Evolutionary conservation across 2,113 vertebrate genomes (phyloP).

Genomic region (Scortum barcoo): DNA sequence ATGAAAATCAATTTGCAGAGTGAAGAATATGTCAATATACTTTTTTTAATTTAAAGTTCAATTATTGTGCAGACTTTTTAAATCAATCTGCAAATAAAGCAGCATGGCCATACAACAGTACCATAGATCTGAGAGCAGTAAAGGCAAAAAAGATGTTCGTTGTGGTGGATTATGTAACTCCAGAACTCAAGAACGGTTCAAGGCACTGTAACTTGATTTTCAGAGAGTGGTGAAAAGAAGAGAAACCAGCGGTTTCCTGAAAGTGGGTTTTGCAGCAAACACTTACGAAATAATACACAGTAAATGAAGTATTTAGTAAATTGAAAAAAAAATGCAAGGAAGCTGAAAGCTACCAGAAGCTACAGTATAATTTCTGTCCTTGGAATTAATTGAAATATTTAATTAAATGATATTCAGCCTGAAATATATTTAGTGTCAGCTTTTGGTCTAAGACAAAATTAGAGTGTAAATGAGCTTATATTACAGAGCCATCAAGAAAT

Average conservation of each 20-base stretch:
- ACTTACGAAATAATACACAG: not conserved
- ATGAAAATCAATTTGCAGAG: constrained; percentile 29
- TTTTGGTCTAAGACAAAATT: constrained; percentile 48
- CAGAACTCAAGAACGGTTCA: constrained; percentile 2
- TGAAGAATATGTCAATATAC: not conserved
- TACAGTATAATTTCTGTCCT: constrained; percentile 49
- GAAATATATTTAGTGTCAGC: constrained; percentile 55
- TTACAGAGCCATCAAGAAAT: constrained; percentile 51
- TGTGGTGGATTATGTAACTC: constrained; percentile 16
- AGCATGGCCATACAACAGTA: not conserved
- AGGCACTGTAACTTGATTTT: constrained; percentile 8
- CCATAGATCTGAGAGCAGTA: not conserved
- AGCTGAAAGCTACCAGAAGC: constrained; percentile 17
- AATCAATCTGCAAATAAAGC: constrained; percentile 7
- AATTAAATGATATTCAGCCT: constrained; percentile 57
- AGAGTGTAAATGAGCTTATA: constrained; percentile 49
- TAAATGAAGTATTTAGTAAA: not conserved
- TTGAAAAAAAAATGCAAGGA: not conserved
- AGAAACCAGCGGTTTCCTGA: constrained; percentile 36
- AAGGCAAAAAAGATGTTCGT: constrained; percentile 17
- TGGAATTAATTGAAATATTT: constrained; percentile 62
- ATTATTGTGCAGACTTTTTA: constrained; percentile 14
- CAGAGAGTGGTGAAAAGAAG: constrained; percentile 18
- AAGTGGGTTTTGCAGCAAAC: constrained; percentile 25
- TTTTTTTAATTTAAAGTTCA: constrained; percentile 7